Evolutionary conservation across 2,888 invertebrate species (phyloP), one percentile per base, ranked within the genome.

Genomic region (Drosophila planitibia): DNA sequence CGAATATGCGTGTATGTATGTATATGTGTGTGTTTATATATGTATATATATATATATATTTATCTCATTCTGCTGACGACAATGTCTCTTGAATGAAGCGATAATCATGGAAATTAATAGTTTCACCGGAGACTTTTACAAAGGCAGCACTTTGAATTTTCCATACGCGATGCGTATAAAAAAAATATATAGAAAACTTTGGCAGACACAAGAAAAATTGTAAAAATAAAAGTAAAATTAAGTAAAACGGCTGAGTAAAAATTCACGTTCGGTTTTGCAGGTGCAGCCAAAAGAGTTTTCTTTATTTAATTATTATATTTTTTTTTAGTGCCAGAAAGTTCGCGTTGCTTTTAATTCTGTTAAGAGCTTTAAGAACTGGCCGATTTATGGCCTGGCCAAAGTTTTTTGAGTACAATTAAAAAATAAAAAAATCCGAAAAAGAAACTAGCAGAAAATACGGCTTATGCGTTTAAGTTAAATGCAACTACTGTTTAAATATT

Each of bases 91-190:
- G 80, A 90, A 81, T 85, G 81, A 82, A 91, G 59, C 89, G 92
- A 91, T 92, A 91, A 92, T 91, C 90, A 91, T 83, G 85, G 82
- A 91, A 92, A 92, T 91, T 89, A 91, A 92, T 87, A 89, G 87
- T 85, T 91, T 69, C 60, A 54, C 69, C 72, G 65, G 61, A 47
- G 51, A 58, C 76, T 76, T 71, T 59, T 19, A 65, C 71, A 72
- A 55, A 64, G 54, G 14, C 19, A 39, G 19, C 63, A 61, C 12
- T 69, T 75, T 49, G 52, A 64, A 39, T 65, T 74, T 55, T 33
- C 66, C 69, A 79, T 57, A 73, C 54, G 74, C 70, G 68, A 54
- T 39, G 64, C 60, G 14, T 9, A 58, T 60, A 73, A 71, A 68
- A 9, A 6, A 52, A 32, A 4, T 19, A 37, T 35, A 74, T 47